phyloP scores from a whole-genome alignment of 2,888 invertebrate genomes.

The Eristalinus sepulchralis region DNA sequence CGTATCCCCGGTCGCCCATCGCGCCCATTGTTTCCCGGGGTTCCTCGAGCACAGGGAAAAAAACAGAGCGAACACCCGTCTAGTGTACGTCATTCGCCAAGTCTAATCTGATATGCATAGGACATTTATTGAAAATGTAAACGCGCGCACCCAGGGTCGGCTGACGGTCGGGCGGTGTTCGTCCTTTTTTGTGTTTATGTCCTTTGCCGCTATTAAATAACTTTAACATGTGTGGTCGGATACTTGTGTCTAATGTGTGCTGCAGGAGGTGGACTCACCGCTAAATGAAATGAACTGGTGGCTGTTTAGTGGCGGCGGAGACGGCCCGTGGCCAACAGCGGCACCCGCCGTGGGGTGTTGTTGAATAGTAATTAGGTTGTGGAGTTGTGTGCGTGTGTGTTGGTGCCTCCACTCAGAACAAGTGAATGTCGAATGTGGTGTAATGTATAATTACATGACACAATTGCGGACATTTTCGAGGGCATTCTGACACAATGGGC shows the following conservation, averaged over 20 bases:
- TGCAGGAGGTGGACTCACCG: background rate
- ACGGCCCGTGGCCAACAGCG: background rate
- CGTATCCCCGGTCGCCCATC: slow-evolving; percentile 22
- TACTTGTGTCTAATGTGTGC: slow-evolving; percentile 20
- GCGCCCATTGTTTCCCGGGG: background rate
- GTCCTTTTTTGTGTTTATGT: slow-evolving; percentile 41
- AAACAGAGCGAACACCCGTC: slow-evolving; percentile 4
- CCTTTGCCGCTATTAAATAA: slow-evolving; percentile 52
- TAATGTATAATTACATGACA: slow-evolving; percentile 58
- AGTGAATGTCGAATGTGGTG: slow-evolving; percentile 25
- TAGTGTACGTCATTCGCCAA: slow-evolving; percentile 32
- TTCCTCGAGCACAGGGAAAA: slow-evolving; percentile 21
- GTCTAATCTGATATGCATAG: slow-evolving; percentile 61
- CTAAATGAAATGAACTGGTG: slow-evolving; percentile 20
- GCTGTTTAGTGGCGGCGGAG: background rate
- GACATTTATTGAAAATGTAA: slow-evolving; percentile 68
- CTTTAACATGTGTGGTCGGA: slow-evolving; percentile 8
- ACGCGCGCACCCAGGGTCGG: slow-evolving; percentile 9
- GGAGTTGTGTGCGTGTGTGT: background rate
- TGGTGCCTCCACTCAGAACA: background rate
- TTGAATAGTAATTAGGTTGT: slow-evolving; percentile 49
- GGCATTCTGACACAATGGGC: background rate
- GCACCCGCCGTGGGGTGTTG: background rate
- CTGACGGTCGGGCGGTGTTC: background rate
- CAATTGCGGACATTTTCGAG: slow-evolving; percentile 31